Evolutionary conservation across 1,140 invertebrate genomes (phyloP).

Genomic region (Listronotus oregonensis): DNA sequence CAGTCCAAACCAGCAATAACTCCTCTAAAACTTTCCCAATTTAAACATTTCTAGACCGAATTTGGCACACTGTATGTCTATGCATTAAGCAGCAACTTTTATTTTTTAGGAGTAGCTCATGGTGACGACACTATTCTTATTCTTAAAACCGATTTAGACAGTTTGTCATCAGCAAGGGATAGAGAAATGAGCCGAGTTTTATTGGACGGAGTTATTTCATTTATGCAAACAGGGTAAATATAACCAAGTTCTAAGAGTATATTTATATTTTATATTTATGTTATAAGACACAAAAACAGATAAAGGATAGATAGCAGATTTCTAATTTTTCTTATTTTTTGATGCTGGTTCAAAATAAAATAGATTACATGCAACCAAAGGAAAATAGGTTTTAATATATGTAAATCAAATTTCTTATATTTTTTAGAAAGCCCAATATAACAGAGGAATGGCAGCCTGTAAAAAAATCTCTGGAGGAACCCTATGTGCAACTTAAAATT

Average conservation of each 20-base stretch:
- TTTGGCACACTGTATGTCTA: no score
- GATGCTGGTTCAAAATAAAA: no score
- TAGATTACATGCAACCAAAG: no score
- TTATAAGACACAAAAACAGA: no score
- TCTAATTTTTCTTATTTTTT: no score
- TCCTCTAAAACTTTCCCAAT: no score
- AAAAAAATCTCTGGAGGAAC: constrained; percentile 19
- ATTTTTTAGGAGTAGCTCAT: constrained; percentile 39
- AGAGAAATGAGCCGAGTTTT: constrained; percentile 39
- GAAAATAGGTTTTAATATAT: constrained; percentile 32
- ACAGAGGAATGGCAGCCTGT: constrained; percentile 35
- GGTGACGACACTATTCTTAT: constrained; percentile 48
- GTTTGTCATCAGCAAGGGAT: constrained; percentile 39
- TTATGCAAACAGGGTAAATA: constrained; percentile 41
- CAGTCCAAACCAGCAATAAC: no score
- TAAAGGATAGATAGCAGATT: no score
- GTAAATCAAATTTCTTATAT: constrained; percentile 49
- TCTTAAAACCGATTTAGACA: constrained; percentile 38
- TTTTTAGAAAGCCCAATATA: constrained; percentile 37
- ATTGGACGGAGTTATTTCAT: constrained; percentile 37
- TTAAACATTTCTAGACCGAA: no score
- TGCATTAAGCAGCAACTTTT: no score
- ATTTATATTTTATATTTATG: no score
- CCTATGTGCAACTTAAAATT: constrained; percentile 37
- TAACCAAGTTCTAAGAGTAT: no score